Percentiles rank a stretch among this genome's conserved stretches.
Evolutionary conservation across 2,888 invertebrate species (phyloP).

Genomic region (Drosophila pegasa): DNA sequence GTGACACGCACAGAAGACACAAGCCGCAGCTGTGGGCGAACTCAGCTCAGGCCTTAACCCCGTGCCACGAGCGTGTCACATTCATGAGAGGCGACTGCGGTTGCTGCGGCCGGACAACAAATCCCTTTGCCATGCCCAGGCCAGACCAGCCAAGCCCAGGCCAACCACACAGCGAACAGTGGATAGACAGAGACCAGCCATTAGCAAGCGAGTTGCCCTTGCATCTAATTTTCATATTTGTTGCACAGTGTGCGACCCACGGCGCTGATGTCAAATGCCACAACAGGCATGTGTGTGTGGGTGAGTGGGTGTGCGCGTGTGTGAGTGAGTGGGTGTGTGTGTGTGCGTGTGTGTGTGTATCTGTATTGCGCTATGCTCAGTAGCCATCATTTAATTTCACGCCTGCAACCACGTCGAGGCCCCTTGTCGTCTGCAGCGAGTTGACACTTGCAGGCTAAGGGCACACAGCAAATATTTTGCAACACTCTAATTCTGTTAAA

Average conservation of each 20-base stretch:
- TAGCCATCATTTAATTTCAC: conserved; percentile 61
- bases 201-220: conserved; percentile 5
- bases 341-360: conserved; percentile 7
- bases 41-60: conserved; percentile 9
- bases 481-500: conserved; percentile 55
- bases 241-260: conserved; percentile 34
- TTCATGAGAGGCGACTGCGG: conserved; percentile 42
- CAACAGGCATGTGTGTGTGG: not conserved
- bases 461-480: conserved; percentile 44
- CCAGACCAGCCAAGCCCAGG: conserved; percentile 2
- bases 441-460: conserved; percentile 21
- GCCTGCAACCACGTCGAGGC: conserved; percentile 42
- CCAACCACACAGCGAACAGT: conserved; percentile 18
- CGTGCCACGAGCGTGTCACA: conserved; percentile 28
- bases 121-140: conserved; percentile 20
- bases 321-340: conserved; percentile 4
- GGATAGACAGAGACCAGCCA: conserved; percentile 7
- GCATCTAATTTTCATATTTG: conserved; percentile 10
- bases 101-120: conserved; percentile 36
- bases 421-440: conserved; percentile 1
- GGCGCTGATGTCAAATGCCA: conserved; percentile 34
- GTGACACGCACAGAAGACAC: conserved; percentile 21
- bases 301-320: conserved; percentile 12
- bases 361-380: conserved; percentile 30
- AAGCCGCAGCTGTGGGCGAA: conserved; percentile 17